Conservation (phyloP, 2,113 vertebrate genomes). For the Neofelis nebulosa region DNA sequence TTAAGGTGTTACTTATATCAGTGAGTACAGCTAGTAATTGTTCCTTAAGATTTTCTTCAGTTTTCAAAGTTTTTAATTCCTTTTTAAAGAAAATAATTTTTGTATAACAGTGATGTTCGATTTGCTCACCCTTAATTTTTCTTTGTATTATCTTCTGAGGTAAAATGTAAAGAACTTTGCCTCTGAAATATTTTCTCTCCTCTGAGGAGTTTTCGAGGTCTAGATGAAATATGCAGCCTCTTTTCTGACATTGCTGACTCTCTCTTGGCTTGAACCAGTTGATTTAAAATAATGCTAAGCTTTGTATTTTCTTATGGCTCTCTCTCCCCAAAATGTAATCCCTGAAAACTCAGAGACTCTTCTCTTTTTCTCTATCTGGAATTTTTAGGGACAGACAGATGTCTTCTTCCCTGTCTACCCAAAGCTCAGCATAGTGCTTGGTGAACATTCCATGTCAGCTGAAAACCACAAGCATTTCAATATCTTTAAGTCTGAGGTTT, state of each 20-base stretch:
- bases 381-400: not conserved
- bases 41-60: not conserved
- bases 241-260: not conserved
- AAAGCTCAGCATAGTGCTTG: not conserved
- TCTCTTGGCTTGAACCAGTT: conserved; percentile 10
- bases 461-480: not conserved
- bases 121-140: not conserved
- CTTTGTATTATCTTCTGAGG: conserved; percentile 1
- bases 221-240: not conserved
- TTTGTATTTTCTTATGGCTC: not conserved
- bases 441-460: not conserved
- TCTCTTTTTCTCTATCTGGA: not conserved
- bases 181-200: not conserved
- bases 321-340: not conserved
- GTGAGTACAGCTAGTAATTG: not conserved
- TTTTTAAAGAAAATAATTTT: not conserved
- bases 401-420: not conserved
- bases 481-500: not conserved
- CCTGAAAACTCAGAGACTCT: not conserved
- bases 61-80: not conserved
- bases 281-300: conserved; percentile 44
- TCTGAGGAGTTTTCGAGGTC: not conserved
- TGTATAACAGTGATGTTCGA: not conserved
- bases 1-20: not conserved
- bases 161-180: conserved; percentile 20